Evolutionary conservation across 2,888 invertebrate species (phyloP), one percentile per base, ranked within the genome.

Genomic region (Eristalis pertinax): DNA sequence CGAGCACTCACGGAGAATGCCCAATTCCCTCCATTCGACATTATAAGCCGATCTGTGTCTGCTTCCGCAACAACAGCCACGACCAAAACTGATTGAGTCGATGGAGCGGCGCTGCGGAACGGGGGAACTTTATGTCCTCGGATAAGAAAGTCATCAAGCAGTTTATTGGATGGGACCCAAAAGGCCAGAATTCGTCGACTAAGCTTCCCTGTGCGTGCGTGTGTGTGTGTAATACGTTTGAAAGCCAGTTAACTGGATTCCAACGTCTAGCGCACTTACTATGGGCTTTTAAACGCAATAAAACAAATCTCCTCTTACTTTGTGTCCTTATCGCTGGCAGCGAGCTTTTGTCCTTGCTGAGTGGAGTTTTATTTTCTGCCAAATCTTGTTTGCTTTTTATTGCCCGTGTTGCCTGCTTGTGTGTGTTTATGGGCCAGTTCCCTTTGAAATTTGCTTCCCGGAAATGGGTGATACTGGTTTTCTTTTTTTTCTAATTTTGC

Each of bases 101-200:
- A 8, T 32, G 50, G 24, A 13, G 64, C 13, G 4, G 35, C 35
- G 7, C 22, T 41, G 13, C 2, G 43, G 10, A 35, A 65, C 5
- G 35, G 35, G 22, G 15, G 26, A 69, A 64, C 73, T 74, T 74
- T 74, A 79, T 84, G 74, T 74, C 84, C 35, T 64, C 13, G 74
- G 79, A 79, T 84, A 79, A 84, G 74, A 65, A 70, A 79, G 79
- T 70, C 79, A 79, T 84, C 69, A 69, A 64, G 26, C 74, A 74
- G 64, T 79, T 84, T 74, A 74, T 79, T 70, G 74, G 74, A 79
- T 65, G 35, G 19, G 58, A 73, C 63, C 63, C 68, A 64, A 68
- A 56, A 11, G 29, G 58, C 15, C 68, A 58, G 63, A 84, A 84
- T 79, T 74, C 74, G 79, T 69, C 58, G 84, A 79, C 58, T 65